These are phyloP conservation scores for Chrysolina oricalcia DNA, from an alignment of 2,888 invertebrate species.

Conservation along the genomic window DNA sequence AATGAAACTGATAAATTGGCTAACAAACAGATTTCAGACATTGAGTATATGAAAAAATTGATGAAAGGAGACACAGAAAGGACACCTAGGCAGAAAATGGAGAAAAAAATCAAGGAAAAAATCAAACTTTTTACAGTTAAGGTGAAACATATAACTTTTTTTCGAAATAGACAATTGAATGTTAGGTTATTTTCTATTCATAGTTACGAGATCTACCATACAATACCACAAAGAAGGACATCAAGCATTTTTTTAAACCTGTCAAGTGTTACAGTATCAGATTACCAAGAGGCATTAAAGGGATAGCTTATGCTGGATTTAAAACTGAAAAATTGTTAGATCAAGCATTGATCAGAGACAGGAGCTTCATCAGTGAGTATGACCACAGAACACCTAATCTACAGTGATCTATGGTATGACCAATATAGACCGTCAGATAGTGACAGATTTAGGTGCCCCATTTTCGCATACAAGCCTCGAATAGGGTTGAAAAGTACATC, in stretches of 20 bases:
- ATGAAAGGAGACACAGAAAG: slow-evolving; percentile 69
- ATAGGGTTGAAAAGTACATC: too few relatives aligned
- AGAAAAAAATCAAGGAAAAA: slow-evolving; percentile 68
- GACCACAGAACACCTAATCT: slow-evolving; percentile 9
- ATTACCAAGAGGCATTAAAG: slow-evolving; percentile 83
- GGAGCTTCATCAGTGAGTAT: slow-evolving; percentile 85
- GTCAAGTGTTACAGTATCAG: slow-evolving; percentile 85
- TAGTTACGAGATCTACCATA: slow-evolving; percentile 84
- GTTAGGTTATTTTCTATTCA: slow-evolving; percentile 41
- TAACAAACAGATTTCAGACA: slow-evolving; percentile 83
- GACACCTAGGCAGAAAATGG: slow-evolving; percentile 67
- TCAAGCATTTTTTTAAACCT: slow-evolving; percentile 90
- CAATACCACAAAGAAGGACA: slow-evolving; percentile 86
- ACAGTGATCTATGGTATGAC: too few relatives aligned
- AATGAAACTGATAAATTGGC: slow-evolving; percentile 75
- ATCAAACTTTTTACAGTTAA: slow-evolving; percentile 78
- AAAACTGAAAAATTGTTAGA: slow-evolving; percentile 86
- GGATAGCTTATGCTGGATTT: slow-evolving; percentile 94
- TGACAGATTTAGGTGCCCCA: too few relatives aligned
- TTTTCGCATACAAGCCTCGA: too few relatives aligned
- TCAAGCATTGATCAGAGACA: slow-evolving; percentile 87
- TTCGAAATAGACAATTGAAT: background rate
- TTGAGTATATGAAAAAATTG: slow-evolving; percentile 83
- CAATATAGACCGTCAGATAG: too few relatives aligned
- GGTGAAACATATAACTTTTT: slow-evolving; percentile 53